Evolutionary conservation across 2,888 invertebrate species (phyloP), one percentile per base, ranked within the genome.

Genomic region (Pharmacophagus antenor): DNA sequence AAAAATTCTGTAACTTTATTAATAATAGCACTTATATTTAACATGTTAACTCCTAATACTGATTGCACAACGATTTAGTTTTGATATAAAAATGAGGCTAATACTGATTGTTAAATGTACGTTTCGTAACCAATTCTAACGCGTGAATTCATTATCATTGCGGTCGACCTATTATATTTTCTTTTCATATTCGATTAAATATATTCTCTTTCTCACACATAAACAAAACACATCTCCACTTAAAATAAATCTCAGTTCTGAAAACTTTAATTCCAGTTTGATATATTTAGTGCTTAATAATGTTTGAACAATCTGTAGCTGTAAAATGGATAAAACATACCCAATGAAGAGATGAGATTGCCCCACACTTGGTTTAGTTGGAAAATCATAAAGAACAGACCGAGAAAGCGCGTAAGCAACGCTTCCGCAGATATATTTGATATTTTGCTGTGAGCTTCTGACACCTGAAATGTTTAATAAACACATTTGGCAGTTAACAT

Each of bases 301-400:
- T 12, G 3, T 31, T 2, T 31, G 1, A 31, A 15, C 1, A 31
- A 31, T 31, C 31, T 2, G 31, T 5, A 31, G 15, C 10, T 31
- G 15, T 31, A 31, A 31, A 15, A 2, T 3, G 18, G 55, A n/a
- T 41, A n/a, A 1, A 56, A 61, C 83, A 76, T 73, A 92, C 92
- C 92, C 51, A 91, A 66, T 1, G 93, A 94, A 15, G 94, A 93
- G 47, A 94, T 92, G 23, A 94, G 84, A 69, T 94, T 94, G 0
- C 95, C 94, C 92, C 93, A 93, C 22, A 95, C 92, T 83, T 94
- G 93, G 65, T 94, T 92, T 70, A 93, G 88, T 74, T 94, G 94
- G 76, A 94, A 94, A 63, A 94, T 92, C 92, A 94, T 93, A 84
- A 94, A 95, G 85, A 95, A 95, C 37, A 94, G 80, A 0, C 95